Evolutionary conservation across 1,140 invertebrate genomes (phyloP), one percentile per base, ranked within the genome.

Genomic region (Lasaia peninsularis): DNA sequence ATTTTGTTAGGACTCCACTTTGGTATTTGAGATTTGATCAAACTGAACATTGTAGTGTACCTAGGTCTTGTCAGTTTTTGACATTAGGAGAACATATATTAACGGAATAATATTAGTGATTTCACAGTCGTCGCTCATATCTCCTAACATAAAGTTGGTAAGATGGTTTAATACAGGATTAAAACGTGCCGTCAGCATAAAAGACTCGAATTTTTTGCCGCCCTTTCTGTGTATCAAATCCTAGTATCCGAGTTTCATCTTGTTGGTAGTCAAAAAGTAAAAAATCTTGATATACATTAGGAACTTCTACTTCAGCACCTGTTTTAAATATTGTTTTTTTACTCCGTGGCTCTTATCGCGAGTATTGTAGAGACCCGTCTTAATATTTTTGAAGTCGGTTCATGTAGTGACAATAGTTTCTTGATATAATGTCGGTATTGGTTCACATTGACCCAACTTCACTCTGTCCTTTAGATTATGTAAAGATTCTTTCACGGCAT

Each of bases 221-320:
- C 34, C 34, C n/a, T 35, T 35, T 12, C n/a, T 35, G 34, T 35
- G n/a, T 35, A 12, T 11, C 34, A 35, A 35, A 35, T 12, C 34
- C 34, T 35, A 35, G 34, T 35, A 12, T 35, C n/a, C 34, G 34
- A 12, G n/a, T 35, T 35, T 12, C 34, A 35, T 35, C 34, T 12
- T 35, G 34, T 35, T 35, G 34, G 33, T 35, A 35, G 34, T 35
- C 34, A 35, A 35, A 35, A 35, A 35, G 34, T 35, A 35, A 35
- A 35, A 35, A 35, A 6, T 35, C n/a, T 35, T 35, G n/a, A 12
- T 12, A 35, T 35, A 12, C 34, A 35, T 35, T 35, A 35, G 33
- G 8, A 35, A 35, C 2, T 35, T 12, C 33, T 35, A 35, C 33
- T n/a, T 35, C 33, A 12, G n/a, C 12, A 37, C 12, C 4, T 14